phyloP scores from a whole-genome alignment of 2,888 invertebrate genomes.

The Tetragnatha montana region DNA sequence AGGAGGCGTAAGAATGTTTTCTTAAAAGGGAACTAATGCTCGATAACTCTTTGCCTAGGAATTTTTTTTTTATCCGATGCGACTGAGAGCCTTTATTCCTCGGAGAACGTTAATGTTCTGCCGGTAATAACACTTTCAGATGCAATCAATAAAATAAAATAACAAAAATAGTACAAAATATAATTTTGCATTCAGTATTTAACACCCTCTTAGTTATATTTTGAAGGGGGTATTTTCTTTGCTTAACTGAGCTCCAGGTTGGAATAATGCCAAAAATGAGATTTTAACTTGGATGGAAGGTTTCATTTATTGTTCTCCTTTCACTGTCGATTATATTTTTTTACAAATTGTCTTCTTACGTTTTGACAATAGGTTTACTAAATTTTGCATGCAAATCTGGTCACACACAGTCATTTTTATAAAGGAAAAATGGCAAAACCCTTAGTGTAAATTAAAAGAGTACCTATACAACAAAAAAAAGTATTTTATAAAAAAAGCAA shows the following conservation, averaged over 20 bases:
- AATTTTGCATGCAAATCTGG: neutral
- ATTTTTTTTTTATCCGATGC: neutral
- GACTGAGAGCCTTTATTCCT: neutral
- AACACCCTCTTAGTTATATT: conserved; percentile 14
- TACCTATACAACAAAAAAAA: neutral
- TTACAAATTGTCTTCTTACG: neutral
- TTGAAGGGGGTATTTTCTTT: conserved; percentile 8
- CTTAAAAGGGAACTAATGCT: neutral
- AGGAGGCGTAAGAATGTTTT: neutral
- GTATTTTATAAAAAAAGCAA: neutral
- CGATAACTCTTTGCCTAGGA: neutral
- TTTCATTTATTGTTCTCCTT: neutral
- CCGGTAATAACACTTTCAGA: conserved; percentile 37
- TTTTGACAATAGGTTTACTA: neutral
- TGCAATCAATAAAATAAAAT: conserved; percentile 11
- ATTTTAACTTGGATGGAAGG: neutral
- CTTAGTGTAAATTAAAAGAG: neutral
- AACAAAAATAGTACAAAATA: conserved; percentile 7
- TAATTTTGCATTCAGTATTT: conserved; percentile 35
- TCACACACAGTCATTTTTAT: neutral
- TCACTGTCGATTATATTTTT: neutral
- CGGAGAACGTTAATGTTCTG: conserved; percentile 15
- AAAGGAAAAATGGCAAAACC: neutral
- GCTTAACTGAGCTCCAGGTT: conserved; percentile 5
- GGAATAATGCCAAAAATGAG: conserved; percentile 38